Base-by-base conservation (phyloP, 2,888 invertebrate species). In the Tinea trinotella region DNA sequence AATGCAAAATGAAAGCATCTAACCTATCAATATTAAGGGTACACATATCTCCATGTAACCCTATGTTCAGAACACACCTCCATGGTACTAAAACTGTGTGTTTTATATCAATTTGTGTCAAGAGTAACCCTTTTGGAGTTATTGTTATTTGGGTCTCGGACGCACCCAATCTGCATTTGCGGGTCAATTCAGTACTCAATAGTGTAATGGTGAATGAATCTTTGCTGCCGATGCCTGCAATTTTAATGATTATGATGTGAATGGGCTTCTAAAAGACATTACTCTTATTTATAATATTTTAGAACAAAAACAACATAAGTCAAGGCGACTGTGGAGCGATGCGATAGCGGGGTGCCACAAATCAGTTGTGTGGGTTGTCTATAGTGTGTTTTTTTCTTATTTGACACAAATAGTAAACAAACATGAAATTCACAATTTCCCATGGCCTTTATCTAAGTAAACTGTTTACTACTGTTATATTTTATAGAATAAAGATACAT, bases 21-120 rank as follows among this genome's bases (percentile, higher is more conserved):
- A 70, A 90, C 90, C 88, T 87, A 79, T 88, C 88, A n/a, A 91
- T 84, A 62, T 86, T 88, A 59, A 91, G 76, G 24, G 89, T 83
- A 64, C 91, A 90, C 36, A 88, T 87, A 59, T 88, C 90, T 36
- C 79, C 79, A 5, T 78, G 82, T 59, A 90, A 71, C 54, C 86
- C 82, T 48, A 89, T 88, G 57, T 89, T 88, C 53, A 74, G 81
- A 59, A 91, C 80, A 56, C 90, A 87, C 59, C 80, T 83, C 91
- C 91, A 91, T 20, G 87, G 85, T 61, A 91, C 75, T 54, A 76
- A 75, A 22, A 87, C 75, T 54, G 80, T 79, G 50, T 78, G 77
- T 30, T 87, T 77, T 50, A 76, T 88, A 53, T 68, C 85, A 62
- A 69, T 74, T 61, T 88, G 88, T 20, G 87, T 87, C 36, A 92